Conservation (phyloP, 2,888 invertebrate genomes). For the Drosophila kambysellisi region DNA sequence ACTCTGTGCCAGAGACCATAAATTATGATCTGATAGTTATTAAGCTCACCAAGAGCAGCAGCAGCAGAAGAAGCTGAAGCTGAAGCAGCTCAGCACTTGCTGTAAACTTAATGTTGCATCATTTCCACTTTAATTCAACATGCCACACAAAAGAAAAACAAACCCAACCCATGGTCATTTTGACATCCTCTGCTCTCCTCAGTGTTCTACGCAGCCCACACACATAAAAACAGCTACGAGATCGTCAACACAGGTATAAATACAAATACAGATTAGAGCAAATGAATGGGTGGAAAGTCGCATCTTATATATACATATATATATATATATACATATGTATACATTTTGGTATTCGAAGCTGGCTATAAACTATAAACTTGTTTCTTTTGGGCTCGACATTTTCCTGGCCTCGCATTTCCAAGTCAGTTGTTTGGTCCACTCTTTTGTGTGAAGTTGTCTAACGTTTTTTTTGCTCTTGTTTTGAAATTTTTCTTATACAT, state of each 20-base stretch:
- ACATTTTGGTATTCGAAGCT: background rate
- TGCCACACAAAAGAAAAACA: background rate
- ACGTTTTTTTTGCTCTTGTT: constrained; percentile 30
- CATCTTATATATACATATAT: constrained; percentile 18
- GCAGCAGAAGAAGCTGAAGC: constrained; percentile 6
- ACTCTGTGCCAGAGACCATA: constrained; percentile 49
- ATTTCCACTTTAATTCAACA: constrained; percentile 39
- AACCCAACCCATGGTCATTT: constrained; percentile 31
- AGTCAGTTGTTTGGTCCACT: constrained; percentile 42
- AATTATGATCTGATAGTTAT: constrained; percentile 73
- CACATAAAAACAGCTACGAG: constrained; percentile 52
- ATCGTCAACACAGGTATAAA: constrained; percentile 34
- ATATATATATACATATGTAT: background rate
- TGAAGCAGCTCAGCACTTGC: constrained; percentile 21
- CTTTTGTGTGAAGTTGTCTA: constrained; percentile 48
- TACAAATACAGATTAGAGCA: constrained; percentile 5
- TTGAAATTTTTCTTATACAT: constrained; percentile 42
- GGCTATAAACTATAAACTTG: constrained; percentile 64
- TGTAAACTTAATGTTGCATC: constrained; percentile 55
- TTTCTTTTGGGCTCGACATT: constrained; percentile 55
- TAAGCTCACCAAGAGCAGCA: constrained; percentile 42
- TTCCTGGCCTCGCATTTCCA: constrained; percentile 28
- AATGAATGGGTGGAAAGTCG: constrained; percentile 39
- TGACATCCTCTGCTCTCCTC: constrained; percentile 16
- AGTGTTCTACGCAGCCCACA: constrained; percentile 29